Conservation (phyloP, 2,888 invertebrate genomes). For the Pachycephus smyrnensis region DNA sequence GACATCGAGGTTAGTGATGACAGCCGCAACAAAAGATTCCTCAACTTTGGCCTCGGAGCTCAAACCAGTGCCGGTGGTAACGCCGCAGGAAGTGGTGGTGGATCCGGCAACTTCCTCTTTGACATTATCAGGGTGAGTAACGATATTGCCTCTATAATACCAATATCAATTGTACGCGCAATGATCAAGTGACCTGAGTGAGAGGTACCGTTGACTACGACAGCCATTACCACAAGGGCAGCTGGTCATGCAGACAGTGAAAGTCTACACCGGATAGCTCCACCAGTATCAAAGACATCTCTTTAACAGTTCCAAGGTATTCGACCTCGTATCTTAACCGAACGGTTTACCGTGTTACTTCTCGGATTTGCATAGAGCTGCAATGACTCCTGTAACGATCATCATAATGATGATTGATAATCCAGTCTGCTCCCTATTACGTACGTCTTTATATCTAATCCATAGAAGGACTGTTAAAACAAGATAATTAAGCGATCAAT, state of each 20-base stretch:
- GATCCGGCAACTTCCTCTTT: conserved; percentile 89
- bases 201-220: not conserved
- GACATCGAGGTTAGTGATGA: conserved; percentile 82
- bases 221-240: conserved; percentile 19
- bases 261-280: conserved; percentile 10
- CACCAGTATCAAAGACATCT: not conserved
- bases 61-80: conserved; percentile 60
- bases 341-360: not conserved
- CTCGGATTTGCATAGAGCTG: not conserved
- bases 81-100: conserved; percentile 70
- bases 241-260: conserved; percentile 17
- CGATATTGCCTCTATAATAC: not conserved
- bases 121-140: conserved; percentile 88
- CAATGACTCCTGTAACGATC: not conserved
- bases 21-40: conserved; percentile 85
- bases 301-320: not conserved
- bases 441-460: not conserved
- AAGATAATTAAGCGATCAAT: too few relatives aligned
- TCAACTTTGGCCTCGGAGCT: conserved; percentile 73
- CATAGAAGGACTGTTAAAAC: too few relatives aligned
- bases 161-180: not conserved
- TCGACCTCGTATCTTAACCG: conserved; percentile 1
- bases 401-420: not conserved
- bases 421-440: not conserved
- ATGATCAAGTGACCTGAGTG: not conserved